These are phyloP conservation scores for Prunella himalayana DNA, from an alignment of 2,113 vertebrate genomes.

Conservation along the genomic window DNA sequence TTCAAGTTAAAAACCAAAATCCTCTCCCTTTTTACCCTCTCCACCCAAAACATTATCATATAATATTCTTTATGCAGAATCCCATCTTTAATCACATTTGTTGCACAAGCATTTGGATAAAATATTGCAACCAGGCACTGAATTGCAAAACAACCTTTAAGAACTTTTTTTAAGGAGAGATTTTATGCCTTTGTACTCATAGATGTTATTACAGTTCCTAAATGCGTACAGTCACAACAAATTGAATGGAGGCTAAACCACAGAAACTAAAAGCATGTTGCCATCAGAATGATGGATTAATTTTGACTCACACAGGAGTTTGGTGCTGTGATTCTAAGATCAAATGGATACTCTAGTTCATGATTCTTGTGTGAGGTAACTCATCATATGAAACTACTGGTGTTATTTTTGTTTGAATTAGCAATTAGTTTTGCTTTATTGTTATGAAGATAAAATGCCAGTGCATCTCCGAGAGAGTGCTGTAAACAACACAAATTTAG, in stretches of 20 bases:
- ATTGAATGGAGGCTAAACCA: not conserved
- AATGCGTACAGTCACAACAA: not conserved
- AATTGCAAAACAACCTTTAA: not conserved
- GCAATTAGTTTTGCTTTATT: not conserved
- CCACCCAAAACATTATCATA: fast-evolving
- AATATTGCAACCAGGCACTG: not conserved
- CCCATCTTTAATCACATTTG: not conserved
- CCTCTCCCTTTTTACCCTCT: not conserved
- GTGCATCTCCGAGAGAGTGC: not conserved
- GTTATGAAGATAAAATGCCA: not conserved
- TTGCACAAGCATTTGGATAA: not conserved
- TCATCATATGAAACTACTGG: not conserved
- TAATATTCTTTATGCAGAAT: not conserved
- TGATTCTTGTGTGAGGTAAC: not conserved
- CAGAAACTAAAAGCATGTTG: not conserved
- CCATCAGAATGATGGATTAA: not conserved
- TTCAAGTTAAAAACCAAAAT: not conserved
- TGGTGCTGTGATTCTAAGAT: not conserved
- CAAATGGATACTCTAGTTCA: not conserved
- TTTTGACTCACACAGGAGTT: not conserved
- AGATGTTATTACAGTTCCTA: not conserved
- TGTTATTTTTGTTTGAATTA: not conserved
- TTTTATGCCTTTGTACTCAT: not conserved
- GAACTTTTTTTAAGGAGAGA: not conserved
- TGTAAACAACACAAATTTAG: not conserved